These are phyloP conservation scores for Labroides dimidiatus DNA, from an alignment of 2,797 vertebrate species.

Conservation along the genomic window DNA sequence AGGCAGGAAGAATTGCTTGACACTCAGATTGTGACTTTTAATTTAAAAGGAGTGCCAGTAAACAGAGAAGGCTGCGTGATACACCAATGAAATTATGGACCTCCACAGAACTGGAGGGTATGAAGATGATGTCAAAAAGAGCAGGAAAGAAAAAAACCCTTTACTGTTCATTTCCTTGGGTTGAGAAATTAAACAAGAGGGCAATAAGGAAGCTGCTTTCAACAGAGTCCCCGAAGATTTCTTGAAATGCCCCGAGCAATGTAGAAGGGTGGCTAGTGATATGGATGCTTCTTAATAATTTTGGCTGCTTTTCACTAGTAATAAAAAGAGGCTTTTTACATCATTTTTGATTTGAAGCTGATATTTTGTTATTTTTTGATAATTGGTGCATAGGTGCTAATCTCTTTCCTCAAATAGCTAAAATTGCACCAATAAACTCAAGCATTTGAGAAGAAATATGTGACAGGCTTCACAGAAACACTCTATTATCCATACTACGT, in stretches of 20 bases:
- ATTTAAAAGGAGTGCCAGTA: conserved; percentile 78
- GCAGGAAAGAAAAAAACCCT: conserved; percentile 38
- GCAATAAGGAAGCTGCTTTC: conserved; percentile 61
- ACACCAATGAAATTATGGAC: conserved; percentile 70
- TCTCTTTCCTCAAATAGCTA: neutral
- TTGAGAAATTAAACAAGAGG: conserved; percentile 68
- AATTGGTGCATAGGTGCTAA: too few species aligned
- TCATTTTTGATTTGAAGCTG: conserved; percentile 30
- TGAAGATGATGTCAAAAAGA: conserved; percentile 49
- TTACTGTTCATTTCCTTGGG: conserved; percentile 55
- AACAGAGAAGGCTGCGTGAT: conserved; percentile 71
- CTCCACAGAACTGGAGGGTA: conserved; percentile 61
- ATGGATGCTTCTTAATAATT: conserved; percentile 57
- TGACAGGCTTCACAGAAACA: conserved; percentile 15
- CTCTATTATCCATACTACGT: neutral
- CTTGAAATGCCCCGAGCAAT: conserved; percentile 61
- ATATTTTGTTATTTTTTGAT: conserved; percentile 16
- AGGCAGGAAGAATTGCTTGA: conserved; percentile 79
- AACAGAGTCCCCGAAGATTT: conserved; percentile 58
- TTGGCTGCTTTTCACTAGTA: conserved; percentile 49
- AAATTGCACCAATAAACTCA: neutral
- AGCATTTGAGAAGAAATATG: neutral
- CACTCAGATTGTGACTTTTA: conserved; percentile 82
- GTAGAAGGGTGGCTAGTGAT: conserved; percentile 53
- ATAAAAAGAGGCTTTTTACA: conserved; percentile 42